Conservation (phyloP, 2,888 invertebrate species). For the Pocota personata region DNA sequence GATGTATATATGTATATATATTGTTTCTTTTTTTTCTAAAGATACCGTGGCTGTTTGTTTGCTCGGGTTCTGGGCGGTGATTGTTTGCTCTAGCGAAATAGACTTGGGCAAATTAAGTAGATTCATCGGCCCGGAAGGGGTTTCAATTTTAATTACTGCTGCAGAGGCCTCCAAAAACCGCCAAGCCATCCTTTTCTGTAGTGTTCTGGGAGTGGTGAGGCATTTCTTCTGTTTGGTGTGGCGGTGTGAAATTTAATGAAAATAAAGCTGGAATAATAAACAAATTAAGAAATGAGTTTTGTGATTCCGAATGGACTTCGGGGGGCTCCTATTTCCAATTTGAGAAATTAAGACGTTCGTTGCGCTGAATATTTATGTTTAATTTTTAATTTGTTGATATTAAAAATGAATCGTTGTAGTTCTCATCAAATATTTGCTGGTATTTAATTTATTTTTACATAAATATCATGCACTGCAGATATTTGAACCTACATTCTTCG, state of each 20-base stretch:
- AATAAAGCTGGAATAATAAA: slow-evolving; percentile 9
- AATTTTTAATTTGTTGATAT: background rate
- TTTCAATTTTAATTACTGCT: slow-evolving; percentile 56
- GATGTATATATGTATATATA: background rate
- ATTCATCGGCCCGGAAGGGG: slow-evolving; percentile 39
- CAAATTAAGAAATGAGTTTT: slow-evolving; percentile 16
- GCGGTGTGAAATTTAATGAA: background rate
- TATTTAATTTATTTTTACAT: too few relatives aligned
- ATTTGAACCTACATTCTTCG: too few relatives aligned
- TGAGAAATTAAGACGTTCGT: background rate
- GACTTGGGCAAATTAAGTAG: slow-evolving; percentile 40
- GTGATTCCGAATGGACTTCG: background rate
- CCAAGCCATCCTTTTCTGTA: background rate
- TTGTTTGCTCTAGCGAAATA: slow-evolving; percentile 46
- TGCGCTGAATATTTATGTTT: background rate
- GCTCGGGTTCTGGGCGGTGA: slow-evolving; percentile 28
- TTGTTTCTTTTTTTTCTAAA: background rate
- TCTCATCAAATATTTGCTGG: too few relatives aligned
- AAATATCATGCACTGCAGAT: too few relatives aligned
- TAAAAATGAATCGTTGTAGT: background rate
- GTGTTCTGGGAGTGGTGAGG: background rate
- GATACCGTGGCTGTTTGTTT: slow-evolving; percentile 32
- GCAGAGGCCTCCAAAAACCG: background rate
- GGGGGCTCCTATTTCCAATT: background rate
- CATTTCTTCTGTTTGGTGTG: background rate